These are phyloP conservation scores for Chrysolina americana DNA, from an alignment of 2,888 invertebrate species.

Conservation along the genomic window DNA sequence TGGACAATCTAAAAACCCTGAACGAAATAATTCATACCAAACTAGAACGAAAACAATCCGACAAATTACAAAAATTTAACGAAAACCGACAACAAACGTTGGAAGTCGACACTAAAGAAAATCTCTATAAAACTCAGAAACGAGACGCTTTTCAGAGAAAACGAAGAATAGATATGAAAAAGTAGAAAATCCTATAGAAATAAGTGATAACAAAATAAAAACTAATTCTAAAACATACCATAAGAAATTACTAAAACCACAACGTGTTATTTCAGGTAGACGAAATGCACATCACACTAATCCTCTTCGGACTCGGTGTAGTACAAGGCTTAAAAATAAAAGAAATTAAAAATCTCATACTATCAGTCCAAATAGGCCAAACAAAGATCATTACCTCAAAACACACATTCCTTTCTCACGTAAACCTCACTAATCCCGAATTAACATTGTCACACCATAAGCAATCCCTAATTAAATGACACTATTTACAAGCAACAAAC, in stretches of 20 bases:
- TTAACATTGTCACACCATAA: background rate
- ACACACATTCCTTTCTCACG: conserved; percentile 25
- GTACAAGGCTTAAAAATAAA: conserved; percentile 12
- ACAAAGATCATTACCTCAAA: conserved; percentile 8
- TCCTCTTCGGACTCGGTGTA: conserved; percentile 16
- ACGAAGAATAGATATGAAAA: conserved; percentile 13
- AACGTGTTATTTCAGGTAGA: conserved; percentile 28
- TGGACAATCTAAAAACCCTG: background rate
- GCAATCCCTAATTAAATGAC: conserved; percentile 5
- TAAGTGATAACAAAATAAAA: conserved; percentile 21
- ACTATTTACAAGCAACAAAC: background rate
- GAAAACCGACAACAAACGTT: conserved; percentile 12
- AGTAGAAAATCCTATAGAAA: background rate
- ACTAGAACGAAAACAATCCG: background rate
- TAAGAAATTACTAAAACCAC: background rate
- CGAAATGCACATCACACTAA: conserved; percentile 10
- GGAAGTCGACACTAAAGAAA: background rate
- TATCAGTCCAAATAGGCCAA: conserved; percentile 24
- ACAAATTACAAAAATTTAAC: conserved; percentile 11
- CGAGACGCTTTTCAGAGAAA: conserved; percentile 15
- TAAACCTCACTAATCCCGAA: conserved; percentile 21
- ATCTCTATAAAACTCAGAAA: conserved; percentile 7
- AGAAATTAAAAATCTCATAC: conserved; percentile 1
- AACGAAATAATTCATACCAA: conserved; percentile 3
- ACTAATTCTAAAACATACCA: conserved; percentile 18